A percentile compares a stretch with the other conserved stretches of the same genome.
phyloP scores from a whole-genome alignment of 2,797 vertebrate species.

The Podarcis siculus region DNA sequence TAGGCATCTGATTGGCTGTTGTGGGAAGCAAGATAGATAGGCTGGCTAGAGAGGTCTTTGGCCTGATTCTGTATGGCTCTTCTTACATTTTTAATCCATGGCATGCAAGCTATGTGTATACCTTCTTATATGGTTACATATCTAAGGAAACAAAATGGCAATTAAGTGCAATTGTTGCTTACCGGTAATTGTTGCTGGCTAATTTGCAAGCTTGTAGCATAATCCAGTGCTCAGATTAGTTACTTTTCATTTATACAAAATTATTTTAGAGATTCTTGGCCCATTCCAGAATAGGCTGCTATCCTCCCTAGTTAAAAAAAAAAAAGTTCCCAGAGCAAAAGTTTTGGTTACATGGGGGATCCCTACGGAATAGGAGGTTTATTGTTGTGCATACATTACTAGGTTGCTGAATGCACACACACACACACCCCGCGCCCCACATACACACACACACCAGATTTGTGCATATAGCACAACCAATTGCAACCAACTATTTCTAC shows the following conservation, averaged over 20 bases:
- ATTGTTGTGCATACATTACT: neutral
- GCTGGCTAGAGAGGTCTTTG: neutral
- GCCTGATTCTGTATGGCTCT: neutral
- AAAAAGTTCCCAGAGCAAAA: neutral
- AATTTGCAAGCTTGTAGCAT: neutral
- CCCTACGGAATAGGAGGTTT: neutral
- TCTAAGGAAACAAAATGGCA: constrained; percentile 11
- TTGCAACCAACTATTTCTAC: neutral
- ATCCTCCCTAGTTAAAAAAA: neutral
- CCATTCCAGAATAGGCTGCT: neutral
- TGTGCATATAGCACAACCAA: neutral
- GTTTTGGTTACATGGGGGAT: neutral
- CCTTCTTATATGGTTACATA: constrained; percentile 11
- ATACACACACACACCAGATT: neutral
- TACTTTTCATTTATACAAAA: constrained; percentile 33
- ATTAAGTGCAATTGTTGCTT: neutral
- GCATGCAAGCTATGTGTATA: neutral
- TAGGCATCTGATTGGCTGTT: neutral
- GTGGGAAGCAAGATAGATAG: neutral
- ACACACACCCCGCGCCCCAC: neutral
- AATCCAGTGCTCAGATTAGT: constrained; percentile 8
- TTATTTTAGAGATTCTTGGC: neutral
- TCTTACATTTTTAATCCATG: neutral
- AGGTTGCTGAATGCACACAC: neutral
- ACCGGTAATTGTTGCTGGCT: neutral